A percentile compares a stretch with the other conserved stretches of the same genome.
phyloP scores from a whole-genome alignment of 2,888 invertebrate species.

The Heliconius sara region DNA sequence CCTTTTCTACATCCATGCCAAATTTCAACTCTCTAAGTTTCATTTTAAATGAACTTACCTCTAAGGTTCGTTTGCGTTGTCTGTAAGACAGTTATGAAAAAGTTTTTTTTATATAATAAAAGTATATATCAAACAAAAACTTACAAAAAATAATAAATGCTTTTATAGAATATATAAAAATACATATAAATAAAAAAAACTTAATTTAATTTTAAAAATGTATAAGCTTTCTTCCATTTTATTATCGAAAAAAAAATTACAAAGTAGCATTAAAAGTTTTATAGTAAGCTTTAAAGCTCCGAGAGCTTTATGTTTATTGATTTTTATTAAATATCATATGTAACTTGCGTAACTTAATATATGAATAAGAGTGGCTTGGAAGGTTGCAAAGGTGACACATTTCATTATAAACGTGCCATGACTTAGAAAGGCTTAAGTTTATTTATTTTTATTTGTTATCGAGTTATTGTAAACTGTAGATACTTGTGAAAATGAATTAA shows the following conservation, averaged over 20 bases:
- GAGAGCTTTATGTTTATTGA: conserved; percentile 18
- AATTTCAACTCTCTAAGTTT: no score
- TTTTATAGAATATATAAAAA: not conserved
- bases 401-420: conserved; percentile 26
- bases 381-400: conserved; percentile 27
- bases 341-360: conserved; percentile 3
- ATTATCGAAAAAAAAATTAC: not conserved
- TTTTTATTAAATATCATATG: conserved; percentile 10
- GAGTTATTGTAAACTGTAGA: not conserved
- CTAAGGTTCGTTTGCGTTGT: no score
- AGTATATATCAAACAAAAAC: no score
- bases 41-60: no score
- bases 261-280: conserved; percentile 3
- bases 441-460: conserved; percentile 8
- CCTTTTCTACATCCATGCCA: no score
- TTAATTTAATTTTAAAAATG: not conserved
- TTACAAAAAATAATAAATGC: not conserved
- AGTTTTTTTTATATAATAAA: no score
- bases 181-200: not conserved
- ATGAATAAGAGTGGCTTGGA: not conserved
- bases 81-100: no score
- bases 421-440: conserved; percentile 26
- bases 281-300: conserved; percentile 5
- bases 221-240: not conserved
- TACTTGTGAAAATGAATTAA: not conserved